Evolutionary conservation across 2,797 vertebrate genomes (phyloP).

Genomic region (Sternarchorhynchus goeldii): DNA sequence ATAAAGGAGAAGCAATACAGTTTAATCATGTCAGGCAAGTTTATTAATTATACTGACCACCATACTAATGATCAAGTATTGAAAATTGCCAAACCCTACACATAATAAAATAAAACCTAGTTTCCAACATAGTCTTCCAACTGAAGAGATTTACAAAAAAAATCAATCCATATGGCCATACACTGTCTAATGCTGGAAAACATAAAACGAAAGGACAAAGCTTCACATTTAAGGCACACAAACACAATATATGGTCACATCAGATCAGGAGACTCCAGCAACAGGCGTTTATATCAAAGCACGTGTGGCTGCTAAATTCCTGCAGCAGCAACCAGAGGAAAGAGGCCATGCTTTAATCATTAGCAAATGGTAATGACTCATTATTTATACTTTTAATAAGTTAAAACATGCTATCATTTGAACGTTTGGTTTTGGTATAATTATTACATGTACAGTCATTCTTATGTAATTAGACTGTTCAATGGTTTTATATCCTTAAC

Average conservation of each 20-base stretch:
- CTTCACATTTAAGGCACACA: slow-evolving; percentile 1
- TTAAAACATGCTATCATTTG: background rate
- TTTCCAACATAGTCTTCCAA: background rate
- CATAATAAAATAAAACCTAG: background rate
- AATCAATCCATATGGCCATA: background rate
- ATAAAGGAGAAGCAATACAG: background rate
- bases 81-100: background rate
- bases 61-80: slow-evolving; percentile 8
- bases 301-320: too few relatives aligned
- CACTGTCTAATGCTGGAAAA: background rate
- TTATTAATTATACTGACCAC: slow-evolving; percentile 46
- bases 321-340: background rate
- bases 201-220: background rate
- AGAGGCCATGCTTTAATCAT: background rate
- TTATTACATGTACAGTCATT: background rate
- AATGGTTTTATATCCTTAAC: background rate
- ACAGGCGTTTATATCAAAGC: background rate
- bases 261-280: background rate
- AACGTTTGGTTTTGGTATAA: background rate
- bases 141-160: slow-evolving; percentile 23
- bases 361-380: background rate
- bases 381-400: background rate
- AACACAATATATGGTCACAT: background rate
- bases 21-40: background rate
- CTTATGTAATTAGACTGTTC: background rate